phyloP scores from a whole-genome alignment of 2,888 invertebrate species.

The Lomographa bimaculata region DNA sequence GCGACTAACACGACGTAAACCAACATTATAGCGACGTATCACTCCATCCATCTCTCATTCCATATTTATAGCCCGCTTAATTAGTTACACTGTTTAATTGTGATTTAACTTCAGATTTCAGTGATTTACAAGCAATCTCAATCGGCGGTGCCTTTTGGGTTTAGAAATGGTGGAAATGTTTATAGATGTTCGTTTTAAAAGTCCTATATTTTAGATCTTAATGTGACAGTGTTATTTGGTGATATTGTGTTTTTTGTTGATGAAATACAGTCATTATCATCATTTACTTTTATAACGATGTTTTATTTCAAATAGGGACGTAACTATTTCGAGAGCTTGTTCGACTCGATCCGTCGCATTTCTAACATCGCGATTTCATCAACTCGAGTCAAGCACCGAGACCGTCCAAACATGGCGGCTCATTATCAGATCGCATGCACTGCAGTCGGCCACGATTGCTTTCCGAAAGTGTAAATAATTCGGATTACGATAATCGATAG shows the following conservation, averaged over 20 bases:
- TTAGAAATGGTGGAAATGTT: constrained; percentile 7
- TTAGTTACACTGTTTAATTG: constrained; percentile 38
- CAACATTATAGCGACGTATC: constrained; percentile 57
- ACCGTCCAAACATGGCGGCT: constrained; percentile 49
- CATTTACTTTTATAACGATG: too few relatives aligned
- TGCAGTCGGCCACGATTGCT: constrained; percentile 49
- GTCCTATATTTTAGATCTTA: constrained; percentile 1
- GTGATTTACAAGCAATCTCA: constrained; percentile 16
- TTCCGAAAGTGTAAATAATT: constrained; percentile 69
- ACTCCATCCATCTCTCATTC: constrained; percentile 53
- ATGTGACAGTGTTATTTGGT: background rate
- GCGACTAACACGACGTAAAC: constrained; percentile 53
- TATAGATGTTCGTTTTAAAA: constrained; percentile 1
- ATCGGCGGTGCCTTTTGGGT: constrained; percentile 6
- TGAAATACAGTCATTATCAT: too few relatives aligned
- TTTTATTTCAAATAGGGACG: too few relatives aligned
- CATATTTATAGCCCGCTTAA: constrained; percentile 41
- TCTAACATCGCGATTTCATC: constrained; percentile 23
- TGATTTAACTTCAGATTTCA: constrained; percentile 22
- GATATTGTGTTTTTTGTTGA: too few relatives aligned
- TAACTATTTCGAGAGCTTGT: constrained; percentile 1
- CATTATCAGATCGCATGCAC: constrained; percentile 54
- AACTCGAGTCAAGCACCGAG: constrained; percentile 32
- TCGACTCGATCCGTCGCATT: constrained; percentile 3
- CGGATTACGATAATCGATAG: constrained; percentile 64